Evolutionary conservation across 1,140 invertebrate species (phyloP).

Genomic region (Drosophila lowei): DNA sequence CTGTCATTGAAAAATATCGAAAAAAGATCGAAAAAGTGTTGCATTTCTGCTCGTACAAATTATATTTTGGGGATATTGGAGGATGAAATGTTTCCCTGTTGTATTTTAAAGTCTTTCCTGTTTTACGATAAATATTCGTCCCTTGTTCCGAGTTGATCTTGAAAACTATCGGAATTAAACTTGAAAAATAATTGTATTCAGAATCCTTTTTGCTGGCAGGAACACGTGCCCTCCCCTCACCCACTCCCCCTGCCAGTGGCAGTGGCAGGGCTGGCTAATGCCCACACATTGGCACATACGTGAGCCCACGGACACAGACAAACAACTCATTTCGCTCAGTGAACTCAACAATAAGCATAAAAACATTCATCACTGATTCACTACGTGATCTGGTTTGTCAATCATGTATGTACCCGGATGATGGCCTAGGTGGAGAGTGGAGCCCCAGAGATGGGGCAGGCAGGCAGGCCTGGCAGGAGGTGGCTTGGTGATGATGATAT

Average conservation of each 20-base stretch:
- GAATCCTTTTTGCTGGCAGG: too few relatives aligned
- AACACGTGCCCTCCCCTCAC: conserved; percentile 20
- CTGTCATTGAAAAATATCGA: too few relatives aligned
- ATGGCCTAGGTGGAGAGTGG: conserved; percentile 42
- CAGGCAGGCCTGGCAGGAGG: conserved; percentile 1
- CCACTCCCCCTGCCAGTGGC: background rate
- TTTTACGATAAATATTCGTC: too few relatives aligned
- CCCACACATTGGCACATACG: conserved; percentile 46
- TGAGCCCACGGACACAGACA: conserved; percentile 53
- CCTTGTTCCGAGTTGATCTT: too few relatives aligned
- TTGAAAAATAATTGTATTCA: too few relatives aligned
- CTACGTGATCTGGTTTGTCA: conserved; percentile 75
- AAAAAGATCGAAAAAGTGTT: too few relatives aligned
- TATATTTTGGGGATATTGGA: too few relatives aligned
- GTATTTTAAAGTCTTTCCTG: too few relatives aligned
- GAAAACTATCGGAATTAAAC: too few relatives aligned
- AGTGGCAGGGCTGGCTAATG: conserved; percentile 29
- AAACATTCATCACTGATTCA: conserved; percentile 81
- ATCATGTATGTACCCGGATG: conserved; percentile 59
- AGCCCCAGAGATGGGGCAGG: conserved; percentile 2
- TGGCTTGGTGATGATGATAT: conserved; percentile 18
- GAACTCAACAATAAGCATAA: conserved; percentile 81
- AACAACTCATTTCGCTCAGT: conserved; percentile 81
- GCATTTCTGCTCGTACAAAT: too few relatives aligned
- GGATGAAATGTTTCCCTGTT: too few relatives aligned